phyloP scores from a whole-genome alignment of 2,113 vertebrate species.

The Bucco capensis region DNA sequence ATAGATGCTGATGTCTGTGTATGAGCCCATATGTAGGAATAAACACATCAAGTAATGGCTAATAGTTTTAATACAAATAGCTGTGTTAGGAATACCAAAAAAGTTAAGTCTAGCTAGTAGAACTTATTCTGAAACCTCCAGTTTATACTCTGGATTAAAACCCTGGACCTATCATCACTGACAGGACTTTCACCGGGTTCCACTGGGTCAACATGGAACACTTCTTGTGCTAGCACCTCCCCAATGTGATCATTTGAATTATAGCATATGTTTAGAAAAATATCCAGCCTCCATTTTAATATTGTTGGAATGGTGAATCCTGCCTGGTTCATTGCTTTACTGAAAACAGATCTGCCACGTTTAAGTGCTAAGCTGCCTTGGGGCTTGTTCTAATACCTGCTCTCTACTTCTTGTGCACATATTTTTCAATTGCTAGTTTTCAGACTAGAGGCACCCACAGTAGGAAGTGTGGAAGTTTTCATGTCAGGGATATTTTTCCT shows the following conservation, averaged over 20 bases:
- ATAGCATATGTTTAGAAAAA: not conserved
- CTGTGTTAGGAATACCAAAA: not conserved
- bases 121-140: not conserved
- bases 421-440: constrained; percentile 1
- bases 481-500: not conserved
- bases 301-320: not conserved
- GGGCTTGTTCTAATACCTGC: constrained; percentile 50
- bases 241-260: not conserved
- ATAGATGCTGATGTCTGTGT: not conserved
- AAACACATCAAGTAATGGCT: not conserved
- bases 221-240: not conserved
- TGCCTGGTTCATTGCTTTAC: constrained; percentile 15
- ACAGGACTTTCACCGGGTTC: not conserved
- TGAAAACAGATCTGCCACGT: constrained; percentile 24
- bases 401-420: not conserved
- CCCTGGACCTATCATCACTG: not conserved
- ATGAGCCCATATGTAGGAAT: not conserved
- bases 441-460: not conserved
- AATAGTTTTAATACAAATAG: not conserved
- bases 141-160: not conserved
- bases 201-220: not conserved
- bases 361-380: constrained; percentile 24
- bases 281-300: not conserved
- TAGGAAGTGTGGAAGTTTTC: not conserved
- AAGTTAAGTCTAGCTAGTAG: not conserved